A percentile compares a stretch with the other conserved stretches of the same genome.
These are phyloP conservation scores for Anthopleura sola DNA, from an alignment of 64 coral and sea anemone genomes.

Conservation along the genomic window DNA sequence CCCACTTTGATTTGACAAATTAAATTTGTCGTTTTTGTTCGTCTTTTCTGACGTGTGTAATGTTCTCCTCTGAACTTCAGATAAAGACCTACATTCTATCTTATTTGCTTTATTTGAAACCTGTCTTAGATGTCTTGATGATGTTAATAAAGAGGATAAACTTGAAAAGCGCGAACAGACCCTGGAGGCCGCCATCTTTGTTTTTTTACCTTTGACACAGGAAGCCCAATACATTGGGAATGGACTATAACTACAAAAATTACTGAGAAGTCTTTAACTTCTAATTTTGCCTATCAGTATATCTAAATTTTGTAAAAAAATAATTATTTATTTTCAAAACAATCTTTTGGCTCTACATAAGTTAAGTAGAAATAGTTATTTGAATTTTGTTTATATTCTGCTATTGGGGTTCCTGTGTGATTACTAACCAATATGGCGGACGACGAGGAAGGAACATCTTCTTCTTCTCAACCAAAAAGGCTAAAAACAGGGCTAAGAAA, in stretches of 20 bases:
- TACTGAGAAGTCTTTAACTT: background rate
- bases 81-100: background rate
- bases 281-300: no score
- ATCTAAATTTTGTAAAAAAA: background rate
- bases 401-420: slow-evolving; percentile 13
- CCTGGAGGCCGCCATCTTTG: slow-evolving; percentile 11
- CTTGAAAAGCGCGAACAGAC: background rate
- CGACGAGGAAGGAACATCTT: background rate
- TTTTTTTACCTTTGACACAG: background rate
- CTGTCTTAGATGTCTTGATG: background rate
- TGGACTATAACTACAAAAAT: background rate
- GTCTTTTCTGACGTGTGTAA: background rate
- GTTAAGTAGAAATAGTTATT: background rate
- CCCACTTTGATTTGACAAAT: background rate
- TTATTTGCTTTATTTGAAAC: background rate
- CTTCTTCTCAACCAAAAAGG: slow-evolving; percentile 53
- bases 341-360: background rate
- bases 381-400: background rate
- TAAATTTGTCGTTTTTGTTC: slow-evolving; percentile 8
- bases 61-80: background rate
- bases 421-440: slow-evolving; percentile 51
- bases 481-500: slow-evolving; percentile 46
- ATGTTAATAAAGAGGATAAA: background rate
- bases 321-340: background rate
- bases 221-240: background rate